These are phyloP conservation scores for Drosophila yooni DNA, from an alignment of 2,888 invertebrate species.

Conservation along the genomic window DNA sequence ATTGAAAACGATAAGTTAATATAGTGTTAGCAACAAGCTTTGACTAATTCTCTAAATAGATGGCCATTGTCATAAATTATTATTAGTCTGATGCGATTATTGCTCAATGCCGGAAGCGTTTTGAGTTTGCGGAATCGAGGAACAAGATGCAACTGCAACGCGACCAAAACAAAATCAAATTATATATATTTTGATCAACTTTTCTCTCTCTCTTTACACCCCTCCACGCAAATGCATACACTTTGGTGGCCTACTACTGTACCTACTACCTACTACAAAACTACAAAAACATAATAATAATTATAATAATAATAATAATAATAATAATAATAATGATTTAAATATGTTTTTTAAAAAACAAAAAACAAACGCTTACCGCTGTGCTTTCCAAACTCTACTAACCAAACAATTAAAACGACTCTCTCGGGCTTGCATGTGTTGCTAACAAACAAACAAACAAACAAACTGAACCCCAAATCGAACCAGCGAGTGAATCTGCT, in stretches of 20 bases:
- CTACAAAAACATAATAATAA: conserved; percentile 45
- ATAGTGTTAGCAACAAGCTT: neutral
- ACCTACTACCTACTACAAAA: conserved; percentile 72
- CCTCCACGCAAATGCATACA: conserved; percentile 77
- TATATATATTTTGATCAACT: conserved; percentile 68
- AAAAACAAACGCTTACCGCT: conserved; percentile 66
- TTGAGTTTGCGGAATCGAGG: conserved; percentile 12
- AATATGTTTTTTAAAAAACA: conserved; percentile 18
- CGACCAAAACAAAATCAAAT: conserved; percentile 58
- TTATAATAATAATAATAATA: conserved; percentile 25
- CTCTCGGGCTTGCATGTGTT: conserved; percentile 70
- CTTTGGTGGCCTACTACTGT: conserved; percentile 79
- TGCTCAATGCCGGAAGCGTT: conserved; percentile 26
- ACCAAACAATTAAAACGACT: conserved; percentile 45
- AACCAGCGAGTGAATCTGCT: conserved; percentile 70
- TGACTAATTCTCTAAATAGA: too few species aligned
- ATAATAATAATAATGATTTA: conserved; percentile 40
- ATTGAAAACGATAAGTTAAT: conserved; percentile 2
- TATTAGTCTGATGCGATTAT: conserved; percentile 3
- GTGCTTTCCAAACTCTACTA: conserved; percentile 69
- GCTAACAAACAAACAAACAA: conserved; percentile 49
- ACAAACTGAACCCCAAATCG: conserved; percentile 27
- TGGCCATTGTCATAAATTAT: neutral
- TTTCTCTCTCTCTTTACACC: conserved; percentile 79
- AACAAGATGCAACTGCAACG: conserved; percentile 1